A percentile compares a stretch with the other conserved stretches of the same genome.
Conservation (phyloP, 35 echinoderm and acorn worm species). For the Chiridota heheva region DNA sequence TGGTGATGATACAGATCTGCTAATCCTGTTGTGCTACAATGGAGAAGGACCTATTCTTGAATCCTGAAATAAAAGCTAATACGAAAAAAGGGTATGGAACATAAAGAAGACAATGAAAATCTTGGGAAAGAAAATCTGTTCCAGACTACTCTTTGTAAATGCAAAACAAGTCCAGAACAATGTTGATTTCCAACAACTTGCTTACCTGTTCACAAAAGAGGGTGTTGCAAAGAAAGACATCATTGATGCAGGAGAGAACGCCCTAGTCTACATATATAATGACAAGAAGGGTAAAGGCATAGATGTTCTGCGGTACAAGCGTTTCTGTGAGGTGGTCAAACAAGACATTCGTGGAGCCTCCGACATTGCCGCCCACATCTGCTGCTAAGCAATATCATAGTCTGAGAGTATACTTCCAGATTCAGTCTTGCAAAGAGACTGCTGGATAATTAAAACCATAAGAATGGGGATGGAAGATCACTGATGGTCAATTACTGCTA, state of each 20-base stretch:
- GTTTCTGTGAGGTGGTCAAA: conserved; percentile 43
- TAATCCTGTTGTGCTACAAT: conserved; percentile 33
- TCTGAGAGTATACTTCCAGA: conserved; percentile 49
- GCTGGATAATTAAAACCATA: too few species aligned
- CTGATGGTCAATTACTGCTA: too few species aligned
- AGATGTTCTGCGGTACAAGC: conserved; percentile 21
- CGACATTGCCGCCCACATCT: conserved; percentile 54
- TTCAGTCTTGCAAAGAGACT: conserved; percentile 49
- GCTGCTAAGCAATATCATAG: conserved; percentile 50
- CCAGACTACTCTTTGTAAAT: conserved; percentile 35
- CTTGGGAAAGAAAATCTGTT: conserved; percentile 23
- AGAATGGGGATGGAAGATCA: too few species aligned
- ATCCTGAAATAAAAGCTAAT: background rate
- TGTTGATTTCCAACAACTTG: conserved; percentile 6
- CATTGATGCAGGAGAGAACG: conserved; percentile 19
- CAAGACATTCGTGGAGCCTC: conserved; percentile 19
- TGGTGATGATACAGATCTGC: conserved; percentile 24
- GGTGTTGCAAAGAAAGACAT: conserved; percentile 5
- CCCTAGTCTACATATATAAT: conserved; percentile 7
- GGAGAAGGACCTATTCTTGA: conserved; percentile 6
- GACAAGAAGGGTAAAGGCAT: conserved; percentile 37
- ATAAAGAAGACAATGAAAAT: conserved; percentile 10
- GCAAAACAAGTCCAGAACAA: conserved; percentile 35
- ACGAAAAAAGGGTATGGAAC: conserved; percentile 52
- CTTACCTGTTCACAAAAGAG: conserved; percentile 33